Base-by-base conservation (phyloP, 2,888 invertebrate genomes). In the Allolobophora icterica region DNA sequence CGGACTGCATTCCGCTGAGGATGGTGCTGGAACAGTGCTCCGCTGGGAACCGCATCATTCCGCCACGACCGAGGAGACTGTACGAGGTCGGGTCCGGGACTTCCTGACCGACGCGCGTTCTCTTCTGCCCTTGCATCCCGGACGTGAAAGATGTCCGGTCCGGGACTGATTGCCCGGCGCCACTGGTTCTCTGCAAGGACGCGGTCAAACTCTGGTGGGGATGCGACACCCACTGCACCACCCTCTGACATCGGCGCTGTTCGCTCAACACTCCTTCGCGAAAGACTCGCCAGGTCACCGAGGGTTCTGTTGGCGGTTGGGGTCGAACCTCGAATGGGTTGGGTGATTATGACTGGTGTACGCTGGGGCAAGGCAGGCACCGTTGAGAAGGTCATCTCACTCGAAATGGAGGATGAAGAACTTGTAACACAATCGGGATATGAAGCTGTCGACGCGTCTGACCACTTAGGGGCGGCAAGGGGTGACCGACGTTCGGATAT, bases 51-150 rank as follows among this genome's bases (percentile, higher is more conserved):
- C 35, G 87, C 33, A 13, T 87, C 87, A 35, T 35, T 33, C 19
- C 87, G 34, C 87, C 87, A 87, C 35, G 24, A 24, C 35, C 87
- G 89, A 5, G 45, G 33, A 71, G 71, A 71, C 24, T 19, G 52
- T 1, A 90, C 35, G 58, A 90, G 90, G 34, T 90, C 90, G 4
- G 90, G 90, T 19, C 90, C 71, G 52, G 90, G 90, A 35, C 90
- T 90, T 40, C 45, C 71, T 13, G 90, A 45, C 71, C 90, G n/a
- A 13, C 58, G 52, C 0, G n/a, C 90, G 13, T 21, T 52, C 52
- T 45, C 38, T 30, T 38, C 38, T 24, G 33, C 33, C 38, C 34
- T 35, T 24, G 35, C n/a, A 30, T 52, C 89, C n/a, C 71, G 45
- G 52, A 33, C n/a, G 17, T 71, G 52, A 15, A 34, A 71, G 90